Base-by-base conservation (phyloP, 2,113 vertebrate genomes). In the Stigmatopora nigra region DNA sequence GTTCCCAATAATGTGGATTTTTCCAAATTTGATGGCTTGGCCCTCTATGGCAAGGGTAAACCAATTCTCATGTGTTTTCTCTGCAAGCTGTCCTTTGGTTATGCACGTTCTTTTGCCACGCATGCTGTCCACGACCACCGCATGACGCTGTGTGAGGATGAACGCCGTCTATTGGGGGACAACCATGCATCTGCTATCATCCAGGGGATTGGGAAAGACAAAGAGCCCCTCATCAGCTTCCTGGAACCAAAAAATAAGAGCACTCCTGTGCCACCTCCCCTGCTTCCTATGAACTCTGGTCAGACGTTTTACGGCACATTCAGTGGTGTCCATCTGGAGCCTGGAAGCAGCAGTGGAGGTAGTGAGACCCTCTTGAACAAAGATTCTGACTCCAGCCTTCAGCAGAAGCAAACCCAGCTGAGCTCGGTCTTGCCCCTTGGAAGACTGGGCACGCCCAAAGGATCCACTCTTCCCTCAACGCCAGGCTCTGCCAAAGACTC, bases 181-280 rank as follows among this genome's bases (percentile, higher is more conserved):
- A 98, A 98, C 88, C 96, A 95, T 81, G 94, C 95, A 81, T 99
- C 97, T 86, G 97, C 97, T 85, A 98, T 99, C 88, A 97, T 99
- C 92, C 97, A 99, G 93, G 97, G 97, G 89, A 98, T 99, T 70
- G 97, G 97, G 82, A 98, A 98, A 87, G 95, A 98, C 90, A 98
- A 98, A 89, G 95, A 99, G 87, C 97, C 97, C 86, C 96, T 99
- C 87, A 93, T 99, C 84, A 99, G 97, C 91, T 99, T 99, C 92
- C 91, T 99, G 94, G 97, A 99, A 98, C 97, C 97, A 97, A 98
- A 99, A 96, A 97, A 80, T 91, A 97, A 96, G 92, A 95, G 88
- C 89, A 92, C 92, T 90, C 90, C 95, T 87, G 85, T 94, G 44
- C 93, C 94, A 88, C 92, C 97, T 70, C 81, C 92, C 88, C 89